Percentiles rank a stretch among this genome's conserved stretches.
These are phyloP conservation scores for Mesocricetus auratus DNA, from an alignment of 2,113 vertebrate species.

Conservation along the genomic window DNA sequence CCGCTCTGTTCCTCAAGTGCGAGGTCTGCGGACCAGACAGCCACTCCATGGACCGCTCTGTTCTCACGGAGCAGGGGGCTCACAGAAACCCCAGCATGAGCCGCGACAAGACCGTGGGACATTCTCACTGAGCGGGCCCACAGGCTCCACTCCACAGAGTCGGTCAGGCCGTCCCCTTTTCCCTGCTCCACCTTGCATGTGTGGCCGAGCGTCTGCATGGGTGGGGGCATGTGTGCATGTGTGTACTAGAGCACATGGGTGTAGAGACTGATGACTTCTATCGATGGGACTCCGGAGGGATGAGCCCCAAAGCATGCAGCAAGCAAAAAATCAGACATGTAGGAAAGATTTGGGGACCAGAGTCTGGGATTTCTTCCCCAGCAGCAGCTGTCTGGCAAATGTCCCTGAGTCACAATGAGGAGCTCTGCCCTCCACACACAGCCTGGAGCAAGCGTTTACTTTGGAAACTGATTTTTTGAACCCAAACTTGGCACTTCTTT, in stretches of 20 bases:
- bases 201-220: accelerated
- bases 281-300: neutral
- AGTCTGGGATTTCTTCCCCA: neutral
- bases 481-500: slow-evolving; percentile 34
- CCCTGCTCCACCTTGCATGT: too few species aligned
- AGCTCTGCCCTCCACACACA: accelerated
- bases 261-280: neutral
- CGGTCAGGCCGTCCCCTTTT: neutral
- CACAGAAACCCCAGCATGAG: neutral
- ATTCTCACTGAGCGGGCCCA: accelerated
- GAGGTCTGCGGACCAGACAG: accelerated
- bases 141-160: accelerated
- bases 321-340: neutral
- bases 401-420: accelerated
- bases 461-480: neutral
- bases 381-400: neutral
- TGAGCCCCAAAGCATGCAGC: neutral
- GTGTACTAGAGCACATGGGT: accelerated
- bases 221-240: accelerated
- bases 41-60: neutral
- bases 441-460: accelerated
- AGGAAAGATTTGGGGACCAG: neutral
- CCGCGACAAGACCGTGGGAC: too few species aligned
- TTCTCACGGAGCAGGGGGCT: neutral
- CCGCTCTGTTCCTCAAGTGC: neutral